Percentiles rank a stretch among this genome's conserved stretches.
Evolutionary conservation across 1,140 invertebrate genomes (phyloP).

Genomic region (Drosophila leontia): DNA sequence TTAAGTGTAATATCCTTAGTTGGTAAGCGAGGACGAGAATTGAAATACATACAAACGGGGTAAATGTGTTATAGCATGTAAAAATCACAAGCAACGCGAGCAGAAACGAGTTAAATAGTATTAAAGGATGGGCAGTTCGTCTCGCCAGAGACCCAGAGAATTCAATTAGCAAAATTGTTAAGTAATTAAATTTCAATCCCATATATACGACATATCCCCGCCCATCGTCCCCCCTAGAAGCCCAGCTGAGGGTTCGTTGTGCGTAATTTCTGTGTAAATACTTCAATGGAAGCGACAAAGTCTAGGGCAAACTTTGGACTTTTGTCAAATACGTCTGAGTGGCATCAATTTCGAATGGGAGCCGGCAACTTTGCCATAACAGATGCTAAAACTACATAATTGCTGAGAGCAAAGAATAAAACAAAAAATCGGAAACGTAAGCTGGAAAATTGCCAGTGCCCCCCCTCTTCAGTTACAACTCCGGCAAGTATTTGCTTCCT

Average conservation of each 20-base stretch:
- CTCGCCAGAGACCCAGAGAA: conserved; percentile 6
- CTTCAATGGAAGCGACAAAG: conserved; percentile 49
- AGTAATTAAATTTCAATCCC: conserved; percentile 47
- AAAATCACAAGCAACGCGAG: conserved; percentile 39
- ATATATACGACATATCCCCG: conserved; percentile 36
- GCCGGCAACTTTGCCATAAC: conserved; percentile 40
- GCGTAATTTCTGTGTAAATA: conserved; percentile 72
- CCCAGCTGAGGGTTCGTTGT: conserved; percentile 35
- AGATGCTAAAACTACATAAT: conserved; percentile 51
- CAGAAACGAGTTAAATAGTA: conserved; percentile 37
- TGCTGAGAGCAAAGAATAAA: conserved; percentile 11
- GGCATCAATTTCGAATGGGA: conserved; percentile 59
- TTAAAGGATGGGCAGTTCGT: conserved; percentile 11
- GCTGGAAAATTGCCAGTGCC: conserved; percentile 15
- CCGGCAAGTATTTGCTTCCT: conserved; percentile 39
- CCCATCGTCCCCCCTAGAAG: conserved; percentile 1
- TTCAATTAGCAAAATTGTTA: conserved; percentile 73
- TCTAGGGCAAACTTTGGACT: conserved; percentile 51
- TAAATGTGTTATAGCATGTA: conserved; percentile 68
- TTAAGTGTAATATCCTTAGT: conserved; percentile 82
- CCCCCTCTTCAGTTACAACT: conserved; percentile 32
- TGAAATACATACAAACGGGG: conserved; percentile 35
- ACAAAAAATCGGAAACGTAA: conserved; percentile 13
- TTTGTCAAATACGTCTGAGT: conserved; percentile 55
- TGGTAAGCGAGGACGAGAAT: conserved; percentile 53